Percentiles rank a stretch among this genome's conserved stretches.
These are phyloP conservation scores for Lepidurus apus DNA, from an alignment of 1,140 invertebrate species.

Conservation along the genomic window DNA sequence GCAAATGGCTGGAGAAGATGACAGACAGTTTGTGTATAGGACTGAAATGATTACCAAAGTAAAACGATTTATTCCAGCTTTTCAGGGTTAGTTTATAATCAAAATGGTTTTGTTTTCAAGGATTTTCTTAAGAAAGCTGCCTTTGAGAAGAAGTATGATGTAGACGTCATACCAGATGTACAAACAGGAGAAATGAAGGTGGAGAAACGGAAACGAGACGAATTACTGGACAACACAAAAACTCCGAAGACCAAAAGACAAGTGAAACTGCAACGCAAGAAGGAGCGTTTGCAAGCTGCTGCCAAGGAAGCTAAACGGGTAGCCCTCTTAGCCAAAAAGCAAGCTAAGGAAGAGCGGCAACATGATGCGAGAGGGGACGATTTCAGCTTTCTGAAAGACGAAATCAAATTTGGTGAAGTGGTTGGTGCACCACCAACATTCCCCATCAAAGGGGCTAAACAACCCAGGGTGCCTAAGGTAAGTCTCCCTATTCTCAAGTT, in stretches of 20 bases:
- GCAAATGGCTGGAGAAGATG: slow-evolving; percentile 48
- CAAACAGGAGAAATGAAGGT: slow-evolving; percentile 48
- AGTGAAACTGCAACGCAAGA: slow-evolving; percentile 47
- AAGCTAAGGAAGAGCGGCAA: slow-evolving; percentile 30
- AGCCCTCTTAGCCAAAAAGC: slow-evolving; percentile 39
- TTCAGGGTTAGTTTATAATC: not conserved
- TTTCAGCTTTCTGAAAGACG: slow-evolving; percentile 48
- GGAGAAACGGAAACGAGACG: slow-evolving; percentile 47
- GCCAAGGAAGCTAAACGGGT: slow-evolving; percentile 47
- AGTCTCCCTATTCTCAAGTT: slow-evolving; percentile 31
- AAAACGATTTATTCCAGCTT: slow-evolving; percentile 41
- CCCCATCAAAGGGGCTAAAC: slow-evolving; percentile 48
- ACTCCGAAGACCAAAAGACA: slow-evolving; percentile 41
- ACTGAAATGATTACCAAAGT: slow-evolving; percentile 48
- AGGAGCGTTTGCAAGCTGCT: slow-evolving; percentile 39
- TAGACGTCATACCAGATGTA: slow-evolving; percentile 49
- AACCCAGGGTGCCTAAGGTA: slow-evolving; percentile 34
- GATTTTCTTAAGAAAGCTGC: slow-evolving; percentile 40
- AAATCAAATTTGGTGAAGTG: slow-evolving; percentile 60
- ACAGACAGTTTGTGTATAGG: slow-evolving; percentile 47
- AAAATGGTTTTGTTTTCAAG: slow-evolving; percentile 2
- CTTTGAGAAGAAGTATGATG: slow-evolving; percentile 53
- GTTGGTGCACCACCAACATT: slow-evolving; percentile 59
- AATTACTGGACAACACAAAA: slow-evolving; percentile 46
- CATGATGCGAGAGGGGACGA: slow-evolving; percentile 39